Evolutionary conservation across 1,140 invertebrate species (phyloP), one percentile per base, ranked within the genome.

Genomic region (Drosophila lini): DNA sequence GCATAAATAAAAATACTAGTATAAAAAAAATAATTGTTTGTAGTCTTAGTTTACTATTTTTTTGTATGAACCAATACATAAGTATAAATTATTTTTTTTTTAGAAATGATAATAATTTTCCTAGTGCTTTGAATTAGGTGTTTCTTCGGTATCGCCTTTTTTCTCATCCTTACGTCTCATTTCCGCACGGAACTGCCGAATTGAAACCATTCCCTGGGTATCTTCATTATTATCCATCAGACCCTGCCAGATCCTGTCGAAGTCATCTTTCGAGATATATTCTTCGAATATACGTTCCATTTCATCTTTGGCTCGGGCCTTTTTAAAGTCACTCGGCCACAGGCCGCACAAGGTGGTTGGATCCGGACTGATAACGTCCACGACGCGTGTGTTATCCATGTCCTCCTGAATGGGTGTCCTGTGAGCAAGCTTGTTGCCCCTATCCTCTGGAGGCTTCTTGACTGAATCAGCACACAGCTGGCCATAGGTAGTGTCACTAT

Each of bases 401-500:
- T 89, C 84, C 3, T 52, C 16, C 6, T 75, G 42, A 5, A 61
- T 8, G 10, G 13, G 42, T 4, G 42, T n/a, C 11, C 11, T 28
- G 1, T 41, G 13, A 1, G 16, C 8, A 28, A 53, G 65, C 0
- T 4, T 52, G 16, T n/a, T 4, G 8, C 15, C 7, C 1, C 19
- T 11, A 5, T 16, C 45, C 38, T 83, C 41, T 5, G 3, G 10
- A 15, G 78, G 70, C 38, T 74, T 40, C 52, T 81, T 91, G 3
- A 16, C 8, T 1, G 71, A 59, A 48, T 91, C 90, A 7, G 63
- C 42, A 32, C 90, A 91, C 7, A 91, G 44, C 34, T 63, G 19
- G 0, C 82, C 78, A 67, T 91, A 91, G 15, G 78, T 81, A 3
- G 90, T 91, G 13, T 76, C 53, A 36, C 81, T 81, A 19, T 78